Evolutionary conservation across 2,797 vertebrate genomes (phyloP), one percentile per base, ranked within the genome.

Genomic region (Paratrypauchen microcephalus): DNA sequence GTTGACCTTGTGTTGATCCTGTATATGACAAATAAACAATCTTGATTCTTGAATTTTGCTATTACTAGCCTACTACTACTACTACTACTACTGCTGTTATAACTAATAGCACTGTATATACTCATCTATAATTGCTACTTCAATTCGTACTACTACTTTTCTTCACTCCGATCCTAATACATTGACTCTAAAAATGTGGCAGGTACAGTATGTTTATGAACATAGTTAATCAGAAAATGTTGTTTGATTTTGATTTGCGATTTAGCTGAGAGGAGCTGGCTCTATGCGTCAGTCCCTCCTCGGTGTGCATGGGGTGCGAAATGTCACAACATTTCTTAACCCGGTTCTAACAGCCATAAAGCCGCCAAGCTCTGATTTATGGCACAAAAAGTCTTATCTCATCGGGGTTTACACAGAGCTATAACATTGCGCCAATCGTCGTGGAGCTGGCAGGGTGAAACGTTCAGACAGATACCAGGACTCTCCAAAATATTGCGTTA

Each of bases 381-480:
- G 28, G 18, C 50, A 21, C 8, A 8, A 21, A 65, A 65, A 7
- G 58, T 47, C 54, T 73, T 18, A 57, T 75, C 71, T 59, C 54
- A 66, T 52, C 11, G 30, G 0, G 13, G 41, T 47, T 48, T 64
- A 3, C 16, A 57, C 18, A 48, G 36, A 71, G 6, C 63, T 66
- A 68, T 54, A 66, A 23, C 36, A n/a, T 48, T 84, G 81, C 68
- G 71, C 74, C 76, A 80, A 83, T 81, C 36, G 8, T 21, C 58
- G 61, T 66, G 67, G 69, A 21, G 24, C 24, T 23, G 36, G 21
- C 47, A 12, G n/a, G 19, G 50, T 16, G 59, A 30, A 30, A 36
- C 69, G 52, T 8, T 45, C 50, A 54, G 54, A 55, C 21, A 71
- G 39, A 82, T 75, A 70, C 52, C 23, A 30, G 72, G 50, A 80